These are phyloP conservation scores for Musca vetustissima DNA, from an alignment of 1,140 invertebrate species.

Conservation along the genomic window DNA sequence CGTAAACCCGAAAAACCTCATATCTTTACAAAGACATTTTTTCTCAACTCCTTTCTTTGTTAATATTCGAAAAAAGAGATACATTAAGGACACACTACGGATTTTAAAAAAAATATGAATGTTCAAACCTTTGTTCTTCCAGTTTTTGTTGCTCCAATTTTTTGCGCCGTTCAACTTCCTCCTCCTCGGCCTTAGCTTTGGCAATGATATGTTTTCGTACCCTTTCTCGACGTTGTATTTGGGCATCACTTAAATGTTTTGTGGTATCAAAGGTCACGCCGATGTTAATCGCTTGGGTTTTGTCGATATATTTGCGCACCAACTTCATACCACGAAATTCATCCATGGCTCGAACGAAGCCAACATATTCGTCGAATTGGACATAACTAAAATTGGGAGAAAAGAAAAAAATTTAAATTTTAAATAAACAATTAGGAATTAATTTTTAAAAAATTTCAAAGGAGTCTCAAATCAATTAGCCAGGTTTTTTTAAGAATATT, in stretches of 20 bases:
- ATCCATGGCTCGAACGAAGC: slow-evolving; percentile 94
- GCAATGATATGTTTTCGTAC: slow-evolving; percentile 81
- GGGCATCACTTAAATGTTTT: slow-evolving; percentile 89
- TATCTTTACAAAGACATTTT: too few relatives aligned
- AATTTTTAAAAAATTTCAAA: too few relatives aligned
- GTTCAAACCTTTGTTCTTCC: slow-evolving; percentile 64
- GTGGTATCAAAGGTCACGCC: slow-evolving; percentile 91
- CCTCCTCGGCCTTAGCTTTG: slow-evolving; percentile 73
- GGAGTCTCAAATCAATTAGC: too few relatives aligned
- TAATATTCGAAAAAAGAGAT: too few relatives aligned
- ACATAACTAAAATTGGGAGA: slow-evolving; percentile 74
- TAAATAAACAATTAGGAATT: neutral
- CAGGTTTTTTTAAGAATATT: too few relatives aligned
- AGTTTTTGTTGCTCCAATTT: slow-evolving; percentile 62
- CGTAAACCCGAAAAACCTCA: too few relatives aligned
- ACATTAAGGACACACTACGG: neutral
- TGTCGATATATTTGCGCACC: slow-evolving; percentile 71
- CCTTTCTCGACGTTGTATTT: slow-evolving; percentile 76
- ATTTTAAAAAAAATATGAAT: slow-evolving; percentile 8
- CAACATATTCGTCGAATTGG: slow-evolving; percentile 92
- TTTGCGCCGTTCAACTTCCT: slow-evolving; percentile 65
- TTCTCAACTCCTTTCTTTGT: too few relatives aligned
- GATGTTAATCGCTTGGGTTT: slow-evolving; percentile 67
- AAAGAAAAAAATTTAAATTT: too few relatives aligned
- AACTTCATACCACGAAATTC: slow-evolving; percentile 86